Conservation (phyloP, 2,888 invertebrate species). For the Dryococelus australis region DNA sequence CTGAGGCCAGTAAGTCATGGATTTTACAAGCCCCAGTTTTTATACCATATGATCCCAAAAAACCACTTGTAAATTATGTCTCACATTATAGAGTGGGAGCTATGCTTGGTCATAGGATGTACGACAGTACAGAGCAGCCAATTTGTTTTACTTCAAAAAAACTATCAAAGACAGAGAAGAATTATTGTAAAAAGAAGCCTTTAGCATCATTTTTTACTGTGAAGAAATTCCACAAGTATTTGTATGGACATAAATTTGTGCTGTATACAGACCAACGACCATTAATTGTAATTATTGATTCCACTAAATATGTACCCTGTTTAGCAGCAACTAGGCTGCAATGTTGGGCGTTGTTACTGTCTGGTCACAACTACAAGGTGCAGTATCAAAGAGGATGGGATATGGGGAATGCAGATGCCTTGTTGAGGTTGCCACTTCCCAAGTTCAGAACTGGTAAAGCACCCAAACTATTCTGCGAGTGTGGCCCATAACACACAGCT, state of each 20-base stretch:
- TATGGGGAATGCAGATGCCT: constrained; percentile 43
- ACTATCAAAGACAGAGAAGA: constrained; percentile 46
- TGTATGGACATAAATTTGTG: constrained; percentile 48
- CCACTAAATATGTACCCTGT: constrained; percentile 50
- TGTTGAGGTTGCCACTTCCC: not conserved
- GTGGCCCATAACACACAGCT: no score
- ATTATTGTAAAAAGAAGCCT: constrained; percentile 50
- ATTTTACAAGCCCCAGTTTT: no score
- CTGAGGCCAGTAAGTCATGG: no score
- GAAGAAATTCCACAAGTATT: constrained; percentile 47
- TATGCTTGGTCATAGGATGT: constrained; percentile 47
- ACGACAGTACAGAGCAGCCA: constrained; percentile 45
- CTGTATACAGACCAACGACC: constrained; percentile 57
- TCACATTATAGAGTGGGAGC: constrained; percentile 46
- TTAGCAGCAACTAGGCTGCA: constrained; percentile 52
- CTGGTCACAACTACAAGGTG: constrained; percentile 52
- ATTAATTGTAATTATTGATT: constrained; percentile 54
- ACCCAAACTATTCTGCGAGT: no score
- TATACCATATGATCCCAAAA: no score
- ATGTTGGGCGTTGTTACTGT: constrained; percentile 52
- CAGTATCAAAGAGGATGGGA: constrained; percentile 43
- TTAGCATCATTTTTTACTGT: constrained; percentile 50
- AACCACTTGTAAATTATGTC: constrained; percentile 55
- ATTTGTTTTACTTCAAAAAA: constrained; percentile 49
- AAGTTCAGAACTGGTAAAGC: not conserved